Evolutionary conservation across 2,113 vertebrate species (phyloP), one percentile per base, ranked within the genome.

Genomic region (Pituophis catenifer): DNA sequence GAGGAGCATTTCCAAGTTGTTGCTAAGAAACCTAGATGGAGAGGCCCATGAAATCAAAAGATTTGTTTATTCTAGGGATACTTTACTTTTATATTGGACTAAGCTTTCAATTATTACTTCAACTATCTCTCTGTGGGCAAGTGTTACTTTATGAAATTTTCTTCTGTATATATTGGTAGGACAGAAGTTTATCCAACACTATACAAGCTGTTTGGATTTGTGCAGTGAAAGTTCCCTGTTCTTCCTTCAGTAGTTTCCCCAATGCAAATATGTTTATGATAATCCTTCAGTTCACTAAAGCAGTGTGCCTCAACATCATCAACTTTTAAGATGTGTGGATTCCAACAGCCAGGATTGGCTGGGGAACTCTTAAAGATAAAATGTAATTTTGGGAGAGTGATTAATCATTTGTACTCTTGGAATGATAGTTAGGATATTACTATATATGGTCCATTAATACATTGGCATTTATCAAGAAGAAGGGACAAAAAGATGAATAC

Each of bases 401-500:
- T 48, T 23, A 7, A 12, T 90, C 8, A 57, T n/a, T 8, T 24
- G 12, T 26, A 23, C 26, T 24, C 19, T 44, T 89, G 33, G 8
- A 7, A 11, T 89, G 11, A 33, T n/a, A 23, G 19, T 58, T 38
- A 55, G 58, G 21, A 44, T 57, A 24, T 58, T 89, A 23, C 58
- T 44, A 23, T 33, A 17, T 24, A 24, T 23, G 85, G 90, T 0
- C 70, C 59, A 38, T 55, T 86, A 94, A 24, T 87, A 11, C 90
- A 90, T 38, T 57, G 24, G 54, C 50, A 21, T 81, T 93, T 0
- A 0, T 29, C 89, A 65, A 94, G 90, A 53, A 29, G 33, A 90
- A 62, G 88, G 86, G 91, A 90, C 94, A 91, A 58, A 5, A 59
- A 85, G 85, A 87, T 52, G 87, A 93, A 89, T 91, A 58, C 89